Evolutionary conservation across 2,888 invertebrate genomes (phyloP), one percentile per base, ranked within the genome.

Genomic region (Diloba caeruleocephala): DNA sequence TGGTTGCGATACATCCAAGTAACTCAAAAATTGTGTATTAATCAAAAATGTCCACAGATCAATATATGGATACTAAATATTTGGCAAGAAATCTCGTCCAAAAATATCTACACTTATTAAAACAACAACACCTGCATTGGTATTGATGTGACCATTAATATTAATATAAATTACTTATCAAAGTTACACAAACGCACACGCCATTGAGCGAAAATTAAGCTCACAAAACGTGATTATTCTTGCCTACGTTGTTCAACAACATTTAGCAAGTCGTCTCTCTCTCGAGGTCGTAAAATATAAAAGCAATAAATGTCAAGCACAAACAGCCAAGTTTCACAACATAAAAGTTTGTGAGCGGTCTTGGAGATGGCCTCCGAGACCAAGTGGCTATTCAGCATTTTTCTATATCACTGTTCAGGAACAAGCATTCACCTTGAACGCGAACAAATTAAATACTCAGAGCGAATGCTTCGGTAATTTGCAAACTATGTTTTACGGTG

Each of bases 261-360:
- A 79, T 83, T 84, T 78, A 84, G 77, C 75, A 76, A 82, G 76
- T 81, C 76, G 74, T 81, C 78, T 81, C 78, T 81, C 78, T 80
- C 75, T 71, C 62, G 68, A 71, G 80, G 75, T 84, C 88, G 84
- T 90, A 88, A 90, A 89, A 85, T 86, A 89, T 85, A 85, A 88
- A 87, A 85, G 88, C 82, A 88, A 89, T 90, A 90, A 90, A 88
- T 79, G 88, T 89, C 90, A 86, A 84, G 82, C 74, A 79, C 89
- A 90, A 88, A 86, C 86, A 85, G 83, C 82, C 75, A 87, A 89
- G 87, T 87, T 87, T 83, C 85, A 85, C 85, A 86, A 86, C 86
- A 87, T 87, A 88, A 87, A 89, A 89, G 87, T 88, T 87, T 82
- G 83, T 72, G 81, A 84, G 78, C 81, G 74, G 78, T 77, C 72